Evolutionary conservation across 2,888 invertebrate genomes (phyloP).

Genomic region (Dinocampus coccinellae): DNA sequence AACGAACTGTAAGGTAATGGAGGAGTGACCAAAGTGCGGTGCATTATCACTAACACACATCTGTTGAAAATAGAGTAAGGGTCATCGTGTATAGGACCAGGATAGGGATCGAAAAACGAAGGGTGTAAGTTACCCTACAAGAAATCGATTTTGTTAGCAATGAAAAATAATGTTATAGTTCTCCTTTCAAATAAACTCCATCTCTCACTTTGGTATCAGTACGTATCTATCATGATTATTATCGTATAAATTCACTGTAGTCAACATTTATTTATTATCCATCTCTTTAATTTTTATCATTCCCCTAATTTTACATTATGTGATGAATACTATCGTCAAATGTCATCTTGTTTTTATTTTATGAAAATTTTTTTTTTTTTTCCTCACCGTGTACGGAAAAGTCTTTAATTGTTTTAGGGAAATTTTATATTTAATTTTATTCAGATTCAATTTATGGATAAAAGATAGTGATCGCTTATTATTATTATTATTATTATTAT

Average conservation of each 20-base stretch:
- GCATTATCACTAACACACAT: background rate
- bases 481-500: background rate
- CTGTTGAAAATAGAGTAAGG: background rate
- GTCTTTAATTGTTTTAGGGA: background rate
- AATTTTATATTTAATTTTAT: background rate
- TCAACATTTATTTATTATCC: background rate
- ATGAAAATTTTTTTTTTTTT: background rate
- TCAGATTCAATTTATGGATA: background rate
- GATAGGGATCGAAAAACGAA: constrained; percentile 1
- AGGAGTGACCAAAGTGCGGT: constrained; percentile 24
- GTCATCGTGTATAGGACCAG: background rate
- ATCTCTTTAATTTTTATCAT: background rate
- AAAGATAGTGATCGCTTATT: background rate
- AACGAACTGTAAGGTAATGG: constrained; percentile 26
- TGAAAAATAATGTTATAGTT: background rate
- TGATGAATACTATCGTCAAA: background rate
- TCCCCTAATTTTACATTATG: too few relatives aligned
- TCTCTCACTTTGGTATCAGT: background rate
- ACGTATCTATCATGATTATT: background rate
- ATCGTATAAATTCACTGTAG: background rate
- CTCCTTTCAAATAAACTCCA: background rate
- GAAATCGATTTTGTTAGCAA: background rate
- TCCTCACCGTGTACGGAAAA: background rate
- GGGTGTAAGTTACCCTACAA: constrained; percentile 6
- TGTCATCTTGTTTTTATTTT: background rate